These are phyloP conservation scores for Hypotaenidia okinawae DNA, from an alignment of 2,797 vertebrate genomes.

Conservation along the genomic window DNA sequence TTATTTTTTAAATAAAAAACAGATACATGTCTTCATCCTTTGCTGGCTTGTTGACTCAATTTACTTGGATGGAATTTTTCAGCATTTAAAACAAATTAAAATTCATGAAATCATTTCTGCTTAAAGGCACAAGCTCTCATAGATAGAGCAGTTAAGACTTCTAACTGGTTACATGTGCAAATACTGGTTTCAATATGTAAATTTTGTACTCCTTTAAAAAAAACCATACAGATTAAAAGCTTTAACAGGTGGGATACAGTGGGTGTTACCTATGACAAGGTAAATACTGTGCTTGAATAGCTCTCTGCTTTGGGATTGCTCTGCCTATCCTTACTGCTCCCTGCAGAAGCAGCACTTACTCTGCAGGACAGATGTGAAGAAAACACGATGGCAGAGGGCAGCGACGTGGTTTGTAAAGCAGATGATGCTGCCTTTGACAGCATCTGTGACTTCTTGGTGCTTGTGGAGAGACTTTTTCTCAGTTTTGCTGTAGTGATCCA, in stretches of 20 bases:
- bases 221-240: neutral
- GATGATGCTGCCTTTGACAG: neutral
- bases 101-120: constrained; percentile 49
- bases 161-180: neutral
- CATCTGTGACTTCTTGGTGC: neutral
- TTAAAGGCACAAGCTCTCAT: constrained; percentile 49
- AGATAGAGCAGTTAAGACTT: neutral
- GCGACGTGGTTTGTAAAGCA: fast-evolving
- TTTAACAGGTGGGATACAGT: neutral
- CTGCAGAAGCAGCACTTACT: neutral
- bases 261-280: neutral
- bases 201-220: neutral
- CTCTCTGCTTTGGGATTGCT: neutral
- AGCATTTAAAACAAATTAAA: constrained; percentile 66
- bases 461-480: neutral
- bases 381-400: neutral
- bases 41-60: constrained; percentile 44
- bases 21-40: constrained; percentile 35
- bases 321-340: neutral
- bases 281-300: neutral
- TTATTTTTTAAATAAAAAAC: constrained; percentile 42
- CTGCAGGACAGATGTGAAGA: neutral
- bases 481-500: neutral
- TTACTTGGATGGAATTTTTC: constrained; percentile 52
- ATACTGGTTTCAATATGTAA: neutral